These are phyloP conservation scores for Creontiades dilutus DNA, from an alignment of 2,888 invertebrate genomes.

Conservation along the genomic window DNA sequence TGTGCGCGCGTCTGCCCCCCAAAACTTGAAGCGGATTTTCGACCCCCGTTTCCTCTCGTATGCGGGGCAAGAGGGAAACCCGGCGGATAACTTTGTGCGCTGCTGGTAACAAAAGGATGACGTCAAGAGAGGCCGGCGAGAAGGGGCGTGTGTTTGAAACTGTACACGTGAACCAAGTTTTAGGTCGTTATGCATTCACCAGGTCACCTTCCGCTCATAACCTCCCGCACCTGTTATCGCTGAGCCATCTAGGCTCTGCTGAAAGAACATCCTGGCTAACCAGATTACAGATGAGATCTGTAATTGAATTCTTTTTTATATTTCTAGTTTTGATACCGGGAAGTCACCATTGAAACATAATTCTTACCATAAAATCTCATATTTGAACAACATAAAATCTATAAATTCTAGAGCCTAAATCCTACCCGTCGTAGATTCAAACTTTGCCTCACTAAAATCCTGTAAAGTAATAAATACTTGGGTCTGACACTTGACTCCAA, in stretches of 20 bases:
- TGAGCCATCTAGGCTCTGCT: background rate
- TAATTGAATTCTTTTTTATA: background rate
- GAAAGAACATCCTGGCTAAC: background rate
- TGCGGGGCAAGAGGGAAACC: background rate
- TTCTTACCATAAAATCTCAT: too few species aligned
- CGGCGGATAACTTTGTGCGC: conserved; percentile 33
- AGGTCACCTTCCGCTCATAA: background rate
- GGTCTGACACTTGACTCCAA: too few species aligned
- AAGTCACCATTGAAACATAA: too few species aligned
- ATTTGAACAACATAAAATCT: too few species aligned
- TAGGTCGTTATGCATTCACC: conserved; percentile 56
- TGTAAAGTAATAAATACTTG: too few species aligned
- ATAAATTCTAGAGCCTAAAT: too few species aligned
- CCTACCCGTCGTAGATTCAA: too few species aligned
- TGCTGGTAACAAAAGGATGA: conserved; percentile 31
- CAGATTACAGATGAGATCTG: background rate
- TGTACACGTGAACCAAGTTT: conserved; percentile 54
- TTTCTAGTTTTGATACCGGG: background rate
- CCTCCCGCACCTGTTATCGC: background rate
- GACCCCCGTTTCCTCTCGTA: background rate
- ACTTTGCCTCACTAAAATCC: too few species aligned
- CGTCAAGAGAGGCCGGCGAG: background rate
- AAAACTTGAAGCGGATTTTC: conserved; percentile 24
- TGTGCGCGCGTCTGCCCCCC: background rate
- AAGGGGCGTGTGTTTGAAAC: conserved; percentile 33